These are phyloP conservation scores for Diprion similis DNA, from an alignment of 1,140 invertebrate species.

Conservation along the genomic window DNA sequence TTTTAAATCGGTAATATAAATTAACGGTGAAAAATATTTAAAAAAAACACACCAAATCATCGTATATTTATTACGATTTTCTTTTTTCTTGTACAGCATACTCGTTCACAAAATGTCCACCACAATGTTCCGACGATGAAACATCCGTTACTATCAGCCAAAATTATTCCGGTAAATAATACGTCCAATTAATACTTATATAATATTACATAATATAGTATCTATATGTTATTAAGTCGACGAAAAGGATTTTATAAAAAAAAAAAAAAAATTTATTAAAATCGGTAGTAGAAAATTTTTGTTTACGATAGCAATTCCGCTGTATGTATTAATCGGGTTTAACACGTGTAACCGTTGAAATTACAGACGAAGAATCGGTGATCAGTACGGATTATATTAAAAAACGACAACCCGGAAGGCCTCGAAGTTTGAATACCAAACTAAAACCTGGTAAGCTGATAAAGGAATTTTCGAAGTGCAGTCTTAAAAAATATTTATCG, in stretches of 20 bases:
- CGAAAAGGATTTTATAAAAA: too few species aligned
- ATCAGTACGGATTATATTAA: slow-evolving; percentile 52
- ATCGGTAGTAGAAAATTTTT: too few species aligned
- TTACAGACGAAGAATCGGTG: slow-evolving; percentile 57
- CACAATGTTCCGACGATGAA: background rate
- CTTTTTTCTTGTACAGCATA: background rate
- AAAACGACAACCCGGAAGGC: slow-evolving; percentile 59
- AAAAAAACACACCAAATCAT: background rate
- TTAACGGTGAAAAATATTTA: background rate
- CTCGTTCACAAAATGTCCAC: background rate
- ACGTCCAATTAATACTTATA: too few species aligned
- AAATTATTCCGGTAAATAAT: background rate
- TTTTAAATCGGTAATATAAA: slow-evolving; percentile 17
- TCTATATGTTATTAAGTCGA: too few species aligned
- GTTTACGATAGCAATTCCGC: too few species aligned
- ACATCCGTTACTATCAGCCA: background rate
- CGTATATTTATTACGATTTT: background rate
- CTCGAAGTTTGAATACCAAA: slow-evolving; percentile 48
- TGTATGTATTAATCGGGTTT: background rate
- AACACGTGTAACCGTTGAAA: background rate
- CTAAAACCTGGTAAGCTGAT: slow-evolving; percentile 48
- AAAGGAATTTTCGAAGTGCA: slow-evolving; percentile 6
- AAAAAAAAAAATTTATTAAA: too few species aligned
- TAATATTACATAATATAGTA: too few species aligned
- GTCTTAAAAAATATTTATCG: background rate